Conservation (phyloP, 2,113 vertebrate genomes). For the Cranoglanis bouderius region DNA sequence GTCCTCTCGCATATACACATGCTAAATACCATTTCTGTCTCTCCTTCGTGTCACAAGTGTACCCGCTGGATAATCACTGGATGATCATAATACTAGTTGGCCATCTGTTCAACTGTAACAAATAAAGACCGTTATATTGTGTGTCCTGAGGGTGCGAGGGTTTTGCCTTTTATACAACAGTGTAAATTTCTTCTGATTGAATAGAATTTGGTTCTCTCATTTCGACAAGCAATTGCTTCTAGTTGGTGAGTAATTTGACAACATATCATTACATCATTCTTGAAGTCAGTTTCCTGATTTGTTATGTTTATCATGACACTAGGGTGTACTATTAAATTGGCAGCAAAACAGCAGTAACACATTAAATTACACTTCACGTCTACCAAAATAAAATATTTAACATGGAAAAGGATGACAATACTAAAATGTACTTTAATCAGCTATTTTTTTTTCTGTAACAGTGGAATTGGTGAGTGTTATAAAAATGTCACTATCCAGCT, state of each 20-base stretch:
- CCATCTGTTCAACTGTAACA: constrained; percentile 42
- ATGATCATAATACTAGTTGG: constrained; percentile 27
- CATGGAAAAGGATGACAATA: background rate
- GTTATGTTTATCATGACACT: background rate
- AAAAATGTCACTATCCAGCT: background rate
- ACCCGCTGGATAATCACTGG: constrained; percentile 36
- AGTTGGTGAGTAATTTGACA: background rate
- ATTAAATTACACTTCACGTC: background rate
- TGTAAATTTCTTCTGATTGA: constrained; percentile 29
- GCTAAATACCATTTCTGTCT: constrained; percentile 13
- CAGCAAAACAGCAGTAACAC: background rate
- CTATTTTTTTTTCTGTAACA: background rate
- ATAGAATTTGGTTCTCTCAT: background rate
- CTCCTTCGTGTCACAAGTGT: constrained; percentile 19
- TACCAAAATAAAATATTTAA: background rate
- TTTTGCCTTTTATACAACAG: constrained; percentile 55
- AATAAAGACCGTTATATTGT: constrained; percentile 25
- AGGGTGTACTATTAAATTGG: background rate
- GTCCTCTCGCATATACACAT: background rate
- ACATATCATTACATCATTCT: background rate
- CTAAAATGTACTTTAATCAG: too few species aligned
- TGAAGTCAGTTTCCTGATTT: background rate
- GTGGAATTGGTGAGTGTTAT: background rate
- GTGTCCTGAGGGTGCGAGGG: constrained; percentile 16
- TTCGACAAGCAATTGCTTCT: background rate